phyloP scores from a whole-genome alignment of 2,797 vertebrate species.

The Poliocrania exsul region DNA sequence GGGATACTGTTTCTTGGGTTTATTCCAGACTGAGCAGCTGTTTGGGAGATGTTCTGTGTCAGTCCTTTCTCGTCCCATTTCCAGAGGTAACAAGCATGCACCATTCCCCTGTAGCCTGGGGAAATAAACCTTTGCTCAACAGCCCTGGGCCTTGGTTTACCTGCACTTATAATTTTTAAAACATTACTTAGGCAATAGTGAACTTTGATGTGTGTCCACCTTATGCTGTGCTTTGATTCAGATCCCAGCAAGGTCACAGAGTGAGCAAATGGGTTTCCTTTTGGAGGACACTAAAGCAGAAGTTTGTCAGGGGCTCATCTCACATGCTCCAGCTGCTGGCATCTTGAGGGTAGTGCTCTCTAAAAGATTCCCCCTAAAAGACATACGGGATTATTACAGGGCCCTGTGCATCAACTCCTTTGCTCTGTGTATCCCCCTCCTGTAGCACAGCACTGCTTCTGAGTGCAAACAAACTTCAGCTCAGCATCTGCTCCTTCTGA shows the following conservation, averaged over 20 bases:
- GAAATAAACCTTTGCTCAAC: background rate
- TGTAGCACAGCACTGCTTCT: background rate
- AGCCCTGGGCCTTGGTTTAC: background rate
- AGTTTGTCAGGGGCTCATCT: background rate
- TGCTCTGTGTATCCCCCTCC: background rate
- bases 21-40: background rate
- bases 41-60: background rate
- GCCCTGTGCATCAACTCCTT: background rate
- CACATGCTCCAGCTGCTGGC: background rate
- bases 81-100: background rate
- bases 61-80: background rate
- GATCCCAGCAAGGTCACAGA: background rate
- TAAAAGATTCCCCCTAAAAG: background rate
- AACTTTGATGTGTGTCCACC: fast-evolving
- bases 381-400: background rate
- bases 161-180: fast-evolving
- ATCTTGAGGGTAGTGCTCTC: background rate
- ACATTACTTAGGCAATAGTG: background rate
- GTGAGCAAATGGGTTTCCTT: background rate
- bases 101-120: fast-evolving
- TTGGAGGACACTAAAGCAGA: background rate
- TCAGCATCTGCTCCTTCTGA: background rate
- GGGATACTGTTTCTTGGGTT: background rate
- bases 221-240: background rate
- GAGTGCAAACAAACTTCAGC: background rate